Base-by-base conservation (phyloP, 2,113 vertebrate genomes). In the Gobius niger region DNA sequence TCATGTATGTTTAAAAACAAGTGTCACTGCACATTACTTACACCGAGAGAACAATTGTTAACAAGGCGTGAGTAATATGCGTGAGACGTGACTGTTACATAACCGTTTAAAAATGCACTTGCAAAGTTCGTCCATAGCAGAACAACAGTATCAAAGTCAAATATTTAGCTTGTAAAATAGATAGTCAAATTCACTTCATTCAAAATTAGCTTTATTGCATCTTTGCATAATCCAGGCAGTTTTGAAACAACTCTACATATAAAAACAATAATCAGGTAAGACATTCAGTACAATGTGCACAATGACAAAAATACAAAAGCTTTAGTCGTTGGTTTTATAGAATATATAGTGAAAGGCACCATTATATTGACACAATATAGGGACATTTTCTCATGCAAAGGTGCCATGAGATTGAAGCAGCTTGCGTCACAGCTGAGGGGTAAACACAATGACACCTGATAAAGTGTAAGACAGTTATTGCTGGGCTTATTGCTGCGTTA, bases 401-500 rank as follows among this genome's bases (percentile, higher is more conserved):
- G 54, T 75, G 50, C 61, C 6, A 24, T 19, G 2, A 42, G 72
- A 77, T 63, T 61, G 60, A 82, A 86, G 77, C 81, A 85, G 73
- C 81, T 72, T 56, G 65, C 46, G 60, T 87, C 85, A 90, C 85
- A 87, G 83, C 81, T 87, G 47, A 79, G 75, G 82, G 75, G 76
- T 75, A 65, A 77, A 82, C 56, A 54, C 56, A 52, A 14, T 63
- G 18, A 76, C 51, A 83, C 78, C 83, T 81, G 82, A 84, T 76
- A 59, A 59, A 76, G 16, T 14, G 46, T 24, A 81, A 34, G 47
- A 75, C 62, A 67, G 52, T 69, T 82, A 90, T 87, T 85, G 75
- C 82, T 84, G 75, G 65, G 64, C 72, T 83, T 90, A 80, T 83
- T 88, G 89, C 87, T 88, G 67, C 71, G 76, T 66, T 72, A 66